Conservation (phyloP, 2,888 invertebrate species). For the Cataglyphis albicans region DNA sequence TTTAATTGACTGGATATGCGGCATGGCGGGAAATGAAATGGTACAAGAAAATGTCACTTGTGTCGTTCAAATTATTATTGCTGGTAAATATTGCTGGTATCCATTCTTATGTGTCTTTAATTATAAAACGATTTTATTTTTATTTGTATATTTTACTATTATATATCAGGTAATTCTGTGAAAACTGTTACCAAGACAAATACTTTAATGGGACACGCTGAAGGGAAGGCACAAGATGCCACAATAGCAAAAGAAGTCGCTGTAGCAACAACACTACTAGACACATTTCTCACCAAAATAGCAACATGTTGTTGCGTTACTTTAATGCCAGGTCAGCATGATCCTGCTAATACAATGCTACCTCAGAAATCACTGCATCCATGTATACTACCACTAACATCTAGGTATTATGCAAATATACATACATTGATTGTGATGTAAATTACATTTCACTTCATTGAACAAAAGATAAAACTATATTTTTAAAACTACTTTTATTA, state of each 20-base stretch:
- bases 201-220: constrained; percentile 66
- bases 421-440: neutral
- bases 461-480: constrained; percentile 4
- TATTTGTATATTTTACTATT: neutral
- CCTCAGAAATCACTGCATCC: constrained; percentile 97
- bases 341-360: constrained; percentile 95
- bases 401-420: constrained; percentile 61
- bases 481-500: neutral
- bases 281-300: constrained; percentile 77
- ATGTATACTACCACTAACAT: constrained; percentile 86
- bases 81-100: constrained; percentile 87
- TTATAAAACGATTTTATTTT: neutral
- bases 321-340: constrained; percentile 96
- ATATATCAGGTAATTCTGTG: constrained; percentile 77
- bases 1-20: constrained; percentile 93
- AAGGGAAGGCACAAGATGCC: constrained; percentile 73
- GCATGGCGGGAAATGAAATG: constrained; percentile 90
- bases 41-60: constrained; percentile 89
- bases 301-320: constrained; percentile 88
- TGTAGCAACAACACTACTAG: constrained; percentile 74
- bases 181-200: constrained; percentile 70
- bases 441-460: neutral
- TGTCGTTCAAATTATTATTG: constrained; percentile 93
- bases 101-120: constrained; percentile 14
- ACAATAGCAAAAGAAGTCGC: constrained; percentile 73